phyloP scores from a whole-genome alignment of 2,888 invertebrate genomes.

The Acleris laterana region DNA sequence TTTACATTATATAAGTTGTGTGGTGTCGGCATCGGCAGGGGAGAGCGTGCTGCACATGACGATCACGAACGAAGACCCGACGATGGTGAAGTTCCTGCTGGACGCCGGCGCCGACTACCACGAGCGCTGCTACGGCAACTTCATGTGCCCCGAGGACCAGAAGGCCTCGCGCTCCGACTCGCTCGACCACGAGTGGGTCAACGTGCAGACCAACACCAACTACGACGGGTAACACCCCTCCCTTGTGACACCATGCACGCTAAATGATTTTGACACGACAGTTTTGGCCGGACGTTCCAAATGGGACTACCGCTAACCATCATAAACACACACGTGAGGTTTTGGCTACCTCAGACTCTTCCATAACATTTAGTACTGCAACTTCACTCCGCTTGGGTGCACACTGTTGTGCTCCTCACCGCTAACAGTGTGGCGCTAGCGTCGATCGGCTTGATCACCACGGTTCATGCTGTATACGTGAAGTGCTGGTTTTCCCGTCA shows the following conservation, averaged over 20 bases:
- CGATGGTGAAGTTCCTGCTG: conserved; percentile 97
- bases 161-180: conserved; percentile 94
- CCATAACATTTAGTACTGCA: too few species aligned
- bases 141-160: conserved; percentile 99
- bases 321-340: too few species aligned
- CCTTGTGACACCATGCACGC: neutral
- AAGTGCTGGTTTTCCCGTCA: too few species aligned
- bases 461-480: too few species aligned
- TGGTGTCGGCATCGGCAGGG: conserved; percentile 74
- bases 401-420: too few species aligned
- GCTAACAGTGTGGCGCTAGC: too few species aligned
- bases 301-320: too few species aligned
- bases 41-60: conserved; percentile 98
- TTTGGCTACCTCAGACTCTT: too few species aligned
- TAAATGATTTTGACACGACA: too few species aligned
- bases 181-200: conserved; percentile 96
- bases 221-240: conserved; percentile 88
- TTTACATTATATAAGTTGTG: neutral
- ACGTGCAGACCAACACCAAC: conserved; percentile 91
- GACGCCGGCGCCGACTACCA: conserved; percentile 96
- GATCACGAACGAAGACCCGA: conserved; percentile 98
- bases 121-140: conserved; percentile 97
- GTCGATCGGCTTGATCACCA: too few species aligned
- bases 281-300: too few species aligned
- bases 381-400: too few species aligned